A percentile compares a stretch with the other conserved stretches of the same genome.
Conservation (phyloP, 1,140 invertebrate species). For the Globodera rostochiensis region DNA sequence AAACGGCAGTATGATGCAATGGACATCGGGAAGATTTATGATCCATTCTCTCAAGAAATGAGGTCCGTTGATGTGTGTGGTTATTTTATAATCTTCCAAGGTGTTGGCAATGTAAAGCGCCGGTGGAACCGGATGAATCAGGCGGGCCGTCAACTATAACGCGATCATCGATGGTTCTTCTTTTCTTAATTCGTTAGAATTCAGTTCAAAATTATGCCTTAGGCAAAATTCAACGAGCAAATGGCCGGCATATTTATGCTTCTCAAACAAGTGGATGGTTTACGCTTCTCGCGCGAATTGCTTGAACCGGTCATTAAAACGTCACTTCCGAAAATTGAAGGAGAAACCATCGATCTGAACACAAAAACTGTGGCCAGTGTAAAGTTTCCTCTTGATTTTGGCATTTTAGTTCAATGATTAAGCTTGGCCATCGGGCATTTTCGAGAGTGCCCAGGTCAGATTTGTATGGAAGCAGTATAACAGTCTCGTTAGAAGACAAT, state of each 20-base stretch:
- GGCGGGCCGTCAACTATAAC: conserved; percentile 52
- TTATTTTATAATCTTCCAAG: conserved; percentile 37
- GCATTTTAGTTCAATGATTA: conserved; percentile 15
- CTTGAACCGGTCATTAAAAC: conserved; percentile 51
- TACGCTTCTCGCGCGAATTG: conserved; percentile 53
- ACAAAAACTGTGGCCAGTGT: conserved; percentile 21
- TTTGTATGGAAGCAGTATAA: conserved; percentile 49
- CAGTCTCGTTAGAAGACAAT: conserved; percentile 48
- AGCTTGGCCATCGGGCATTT: conserved; percentile 52
- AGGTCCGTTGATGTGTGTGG: conserved; percentile 20
- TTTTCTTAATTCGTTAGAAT: not conserved
- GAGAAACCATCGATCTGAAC: conserved; percentile 24
- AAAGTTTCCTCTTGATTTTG: not conserved
- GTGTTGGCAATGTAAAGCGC: conserved; percentile 52
- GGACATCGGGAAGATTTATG: conserved; percentile 53
- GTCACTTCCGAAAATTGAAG: conserved; percentile 5
- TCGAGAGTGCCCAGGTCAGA: conserved; percentile 36
- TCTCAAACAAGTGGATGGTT: conserved; percentile 53
- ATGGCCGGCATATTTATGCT: conserved; percentile 57
- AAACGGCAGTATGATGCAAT: conserved; percentile 49
- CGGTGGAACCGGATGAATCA: conserved; percentile 47
- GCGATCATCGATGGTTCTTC: conserved; percentile 43
- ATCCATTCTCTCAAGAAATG: conserved; percentile 46
- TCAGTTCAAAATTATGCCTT: not conserved
- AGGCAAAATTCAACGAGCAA: conserved; percentile 58